Conservation (phyloP, 2,888 invertebrate genomes). For the Drosophila paramelanica region DNA sequence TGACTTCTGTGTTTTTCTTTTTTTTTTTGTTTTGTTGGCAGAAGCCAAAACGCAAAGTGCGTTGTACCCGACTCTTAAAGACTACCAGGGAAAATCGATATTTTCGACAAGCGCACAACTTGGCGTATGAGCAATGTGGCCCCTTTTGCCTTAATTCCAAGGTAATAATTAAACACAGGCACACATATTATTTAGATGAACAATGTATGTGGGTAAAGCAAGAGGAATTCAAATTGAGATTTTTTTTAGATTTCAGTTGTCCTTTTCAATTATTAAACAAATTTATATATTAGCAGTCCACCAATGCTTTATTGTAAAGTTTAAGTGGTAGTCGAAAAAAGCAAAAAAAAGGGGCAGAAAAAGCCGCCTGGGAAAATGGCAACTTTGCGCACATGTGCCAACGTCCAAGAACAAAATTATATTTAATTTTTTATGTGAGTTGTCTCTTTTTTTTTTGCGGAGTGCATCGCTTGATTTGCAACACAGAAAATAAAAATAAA, state of each 20-base stretch:
- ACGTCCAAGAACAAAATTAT: constrained; percentile 37
- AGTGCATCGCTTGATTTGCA: constrained; percentile 42
- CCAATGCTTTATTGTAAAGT: not conserved
- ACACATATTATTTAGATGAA: not conserved
- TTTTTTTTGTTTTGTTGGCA: constrained; percentile 33
- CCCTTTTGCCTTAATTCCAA: not conserved
- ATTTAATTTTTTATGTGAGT: constrained; percentile 38
- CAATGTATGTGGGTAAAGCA: not conserved
- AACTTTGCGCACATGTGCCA: constrained; percentile 43
- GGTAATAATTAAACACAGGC: constrained; percentile 7
- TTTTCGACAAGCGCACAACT: constrained; percentile 16
- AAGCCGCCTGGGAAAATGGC: constrained; percentile 50
- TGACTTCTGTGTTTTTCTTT: constrained; percentile 38
- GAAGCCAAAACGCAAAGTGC: constrained; percentile 72
- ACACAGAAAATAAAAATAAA: constrained; percentile 6
- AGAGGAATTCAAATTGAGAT: not conserved
- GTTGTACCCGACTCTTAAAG: constrained; percentile 62
- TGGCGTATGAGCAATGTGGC: constrained; percentile 46
- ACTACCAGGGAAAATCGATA: constrained; percentile 53
- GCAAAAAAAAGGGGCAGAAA: constrained; percentile 3
- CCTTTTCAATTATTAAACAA: not conserved
- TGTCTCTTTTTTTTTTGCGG: constrained; percentile 8
- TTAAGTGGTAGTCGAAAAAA: not conserved
- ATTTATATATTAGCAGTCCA: not conserved
- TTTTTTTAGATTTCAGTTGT: not conserved